Base-by-base conservation (phyloP, 2,797 vertebrate genomes). In the Pogonophryne albipinna region DNA sequence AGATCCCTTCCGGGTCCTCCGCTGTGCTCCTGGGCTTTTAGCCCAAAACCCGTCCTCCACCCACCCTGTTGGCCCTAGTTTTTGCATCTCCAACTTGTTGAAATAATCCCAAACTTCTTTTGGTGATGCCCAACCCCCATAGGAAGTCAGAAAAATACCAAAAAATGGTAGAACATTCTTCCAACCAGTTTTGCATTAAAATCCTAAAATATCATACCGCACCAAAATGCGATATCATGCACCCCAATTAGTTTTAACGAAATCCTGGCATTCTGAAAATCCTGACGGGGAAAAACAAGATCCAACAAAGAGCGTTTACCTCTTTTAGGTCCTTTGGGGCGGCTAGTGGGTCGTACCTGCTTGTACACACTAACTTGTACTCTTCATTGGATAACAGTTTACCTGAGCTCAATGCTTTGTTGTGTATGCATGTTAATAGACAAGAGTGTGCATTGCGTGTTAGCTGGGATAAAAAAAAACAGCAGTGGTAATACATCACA, bases 401-500 rank as follows among this genome's bases (percentile, higher is more conserved):
- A 53, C 41, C 56, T 42, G 31, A 63, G 17, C 31, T 56, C n/a
- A 5, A 23, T 7, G 19, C 3, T 0, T 27, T 59, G 53, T 27
- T 27, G 27, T 27, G 27, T 27, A 27, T 27, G 27, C 27, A 6
- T 63, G 15, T 19, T 45, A 3, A 50, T 16, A 17, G 23, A 19
- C 3, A 4, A 11, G 42, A 16, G 13, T 52, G 55, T 61, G 44
- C 34, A 9, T 61, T 63, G 60, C 10, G 13, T 76, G 64, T 76
- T 56, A 34, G 19, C 49, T 61, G 57, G 52, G 53, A 14, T 60
- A 15, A 51, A 68, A 71, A 27, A 19, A 38, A 47, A 17, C 44
- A 64, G 46, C 66, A 52, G 67, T 8, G 47, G 6, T 71, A 59
- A 68, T 50, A 23, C 71, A 78, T 75, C 57, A 52, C 20, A 41